These are phyloP conservation scores for Trachymyrmex cornetzi DNA, from an alignment of 1,140 invertebrate genomes.

Conservation along the genomic window DNA sequence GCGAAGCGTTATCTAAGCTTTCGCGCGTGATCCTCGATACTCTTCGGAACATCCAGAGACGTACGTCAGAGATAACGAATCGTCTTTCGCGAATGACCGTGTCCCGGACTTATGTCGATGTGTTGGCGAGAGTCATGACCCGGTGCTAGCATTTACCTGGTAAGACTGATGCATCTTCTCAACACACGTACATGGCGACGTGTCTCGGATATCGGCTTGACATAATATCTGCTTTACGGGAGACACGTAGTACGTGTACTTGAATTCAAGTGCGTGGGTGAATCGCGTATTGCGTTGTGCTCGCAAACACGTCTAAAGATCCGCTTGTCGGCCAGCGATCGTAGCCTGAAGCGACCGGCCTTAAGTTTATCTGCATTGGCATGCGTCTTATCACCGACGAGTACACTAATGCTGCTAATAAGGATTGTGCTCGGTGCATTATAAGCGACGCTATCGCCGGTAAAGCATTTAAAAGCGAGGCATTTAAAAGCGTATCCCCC, in stretches of 20 bases:
- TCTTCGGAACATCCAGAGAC: background rate
- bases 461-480: background rate
- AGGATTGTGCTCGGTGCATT: background rate
- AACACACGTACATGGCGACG: background rate
- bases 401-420: constrained; percentile 49
- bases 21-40: background rate
- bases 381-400: constrained; percentile 34
- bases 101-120: constrained; percentile 70
- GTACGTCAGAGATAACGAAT: constrained; percentile 3
- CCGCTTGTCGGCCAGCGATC: background rate
- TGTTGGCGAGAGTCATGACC: constrained; percentile 78
- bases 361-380: constrained; percentile 36
- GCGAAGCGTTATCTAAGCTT: constrained; percentile 24
- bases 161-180: background rate
- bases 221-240: background rate
- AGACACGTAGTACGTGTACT: background rate
- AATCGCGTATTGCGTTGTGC: constrained; percentile 39
- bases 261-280: constrained; percentile 58
- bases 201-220: background rate
- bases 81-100: background rate
- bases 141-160: constrained; percentile 69
- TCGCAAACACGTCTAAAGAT: background rate
- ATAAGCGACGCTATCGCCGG: background rate
- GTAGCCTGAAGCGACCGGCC: constrained; percentile 13
- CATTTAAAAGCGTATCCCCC: constrained; percentile 21